Conservation (phyloP, 2,797 vertebrate genomes). For the Urocyon cinereoargenteus region DNA sequence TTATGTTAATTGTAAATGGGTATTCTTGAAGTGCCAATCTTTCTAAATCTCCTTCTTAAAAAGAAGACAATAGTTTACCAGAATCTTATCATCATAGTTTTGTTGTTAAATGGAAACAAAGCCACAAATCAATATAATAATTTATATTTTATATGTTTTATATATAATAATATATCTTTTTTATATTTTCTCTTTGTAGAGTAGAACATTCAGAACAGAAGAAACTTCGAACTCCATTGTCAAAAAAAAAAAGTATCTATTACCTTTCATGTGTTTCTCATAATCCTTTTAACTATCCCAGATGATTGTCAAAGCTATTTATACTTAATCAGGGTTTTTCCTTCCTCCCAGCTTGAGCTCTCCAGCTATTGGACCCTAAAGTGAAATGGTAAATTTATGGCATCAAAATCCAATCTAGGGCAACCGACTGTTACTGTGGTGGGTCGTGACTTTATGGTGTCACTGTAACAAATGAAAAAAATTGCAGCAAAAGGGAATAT, state of each 20-base stretch:
- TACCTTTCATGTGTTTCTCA: slow-evolving; percentile 66
- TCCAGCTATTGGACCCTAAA: slow-evolving; percentile 42
- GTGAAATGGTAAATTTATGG: slow-evolving; percentile 73
- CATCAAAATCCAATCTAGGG: slow-evolving; percentile 8
- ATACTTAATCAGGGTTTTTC: slow-evolving; percentile 69
- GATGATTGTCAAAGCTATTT: slow-evolving; percentile 46
- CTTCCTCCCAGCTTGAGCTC: slow-evolving; percentile 53
- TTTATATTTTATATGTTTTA: slow-evolving; percentile 63
- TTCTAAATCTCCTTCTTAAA: slow-evolving; percentile 23
- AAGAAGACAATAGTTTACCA: slow-evolving; percentile 47
- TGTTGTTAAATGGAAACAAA: neutral
- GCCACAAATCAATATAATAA: slow-evolving; percentile 23
- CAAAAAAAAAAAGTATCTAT: slow-evolving; percentile 31
- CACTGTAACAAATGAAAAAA: slow-evolving; percentile 23
- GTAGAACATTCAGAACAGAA: slow-evolving; percentile 64
- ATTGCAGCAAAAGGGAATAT: slow-evolving; percentile 20
- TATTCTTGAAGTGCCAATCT: neutral
- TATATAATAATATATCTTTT: slow-evolving; percentile 47
- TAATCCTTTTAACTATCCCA: slow-evolving; percentile 54
- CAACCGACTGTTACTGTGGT: neutral
- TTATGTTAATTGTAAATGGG: slow-evolving; percentile 13
- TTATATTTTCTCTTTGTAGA: slow-evolving; percentile 72
- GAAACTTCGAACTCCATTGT: slow-evolving; percentile 53
- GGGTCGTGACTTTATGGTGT: neutral
- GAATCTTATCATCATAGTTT: slow-evolving; percentile 20